These are phyloP conservation scores for zebrafish (Danio rerio) DNA, from an alignment of 2,113 vertebrate genomes.

Conservation along the genomic window DNA sequence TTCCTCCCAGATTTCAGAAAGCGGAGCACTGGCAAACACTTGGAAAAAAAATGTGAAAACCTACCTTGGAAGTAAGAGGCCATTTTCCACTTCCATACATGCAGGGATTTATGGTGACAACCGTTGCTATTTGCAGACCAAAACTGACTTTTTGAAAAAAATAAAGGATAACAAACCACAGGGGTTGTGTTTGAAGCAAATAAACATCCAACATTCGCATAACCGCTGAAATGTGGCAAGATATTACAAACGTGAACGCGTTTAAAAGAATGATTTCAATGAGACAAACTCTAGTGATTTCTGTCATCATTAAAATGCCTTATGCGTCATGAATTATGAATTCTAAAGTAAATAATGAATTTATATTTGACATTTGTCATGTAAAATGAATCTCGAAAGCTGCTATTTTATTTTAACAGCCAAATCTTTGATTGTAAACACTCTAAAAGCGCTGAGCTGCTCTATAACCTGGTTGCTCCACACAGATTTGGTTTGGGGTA, in stretches of 20 bases:
- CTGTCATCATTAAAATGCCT: slow-evolving; percentile 61
- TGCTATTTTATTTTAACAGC: neutral
- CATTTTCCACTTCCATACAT: slow-evolving; percentile 70
- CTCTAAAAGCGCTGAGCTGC: slow-evolving; percentile 51
- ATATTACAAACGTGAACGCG: slow-evolving; percentile 69
- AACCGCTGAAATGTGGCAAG: slow-evolving; percentile 73
- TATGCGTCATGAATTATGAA: slow-evolving; percentile 49
- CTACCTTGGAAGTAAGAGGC: slow-evolving; percentile 60
- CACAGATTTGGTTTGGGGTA: slow-evolving; percentile 48
- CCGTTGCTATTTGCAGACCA: slow-evolving; percentile 72
- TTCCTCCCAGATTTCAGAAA: slow-evolving; percentile 29
- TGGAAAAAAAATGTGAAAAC: slow-evolving; percentile 47
- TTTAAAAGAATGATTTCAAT: slow-evolving; percentile 70
- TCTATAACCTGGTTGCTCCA: slow-evolving; percentile 65
- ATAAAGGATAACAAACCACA: slow-evolving; percentile 73
- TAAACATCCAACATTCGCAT: slow-evolving; percentile 68
- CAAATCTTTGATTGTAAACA: slow-evolving; percentile 30
- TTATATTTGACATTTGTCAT: slow-evolving; percentile 1
- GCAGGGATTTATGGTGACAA: slow-evolving; percentile 75
- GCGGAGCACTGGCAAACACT: slow-evolving; percentile 31
- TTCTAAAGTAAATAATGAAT: slow-evolving; percentile 51
- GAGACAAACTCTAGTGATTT: slow-evolving; percentile 51
- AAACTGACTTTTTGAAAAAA: slow-evolving; percentile 64
- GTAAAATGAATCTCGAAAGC: neutral
- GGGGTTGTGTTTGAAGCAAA: slow-evolving; percentile 72